phyloP scores from a whole-genome alignment of 2,113 vertebrate species.

The Gavialis gangeticus region DNA sequence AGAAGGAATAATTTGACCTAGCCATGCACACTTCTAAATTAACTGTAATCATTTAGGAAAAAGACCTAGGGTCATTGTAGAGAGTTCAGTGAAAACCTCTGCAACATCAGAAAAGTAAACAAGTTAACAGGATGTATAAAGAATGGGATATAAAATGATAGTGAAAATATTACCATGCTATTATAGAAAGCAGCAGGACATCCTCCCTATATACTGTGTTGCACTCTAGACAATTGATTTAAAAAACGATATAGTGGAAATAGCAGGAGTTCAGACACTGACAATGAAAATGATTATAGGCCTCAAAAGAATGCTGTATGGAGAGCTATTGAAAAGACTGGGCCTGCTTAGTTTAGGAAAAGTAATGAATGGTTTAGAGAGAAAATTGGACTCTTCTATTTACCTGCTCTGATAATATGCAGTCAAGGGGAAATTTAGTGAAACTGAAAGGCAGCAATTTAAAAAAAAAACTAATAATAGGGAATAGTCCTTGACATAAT shows the following conservation, averaged over 20 bases:
- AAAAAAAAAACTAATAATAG: slow-evolving; percentile 10
- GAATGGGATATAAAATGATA: slow-evolving; percentile 17
- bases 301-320: slow-evolving; percentile 63
- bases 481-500: slow-evolving; percentile 30
- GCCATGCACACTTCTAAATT: not conserved
- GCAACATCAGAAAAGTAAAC: not conserved
- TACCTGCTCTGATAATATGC: slow-evolving; percentile 49
- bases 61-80: not conserved
- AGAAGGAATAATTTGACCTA: not conserved
- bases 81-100: not conserved
- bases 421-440: slow-evolving; percentile 23
- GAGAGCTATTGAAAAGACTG: slow-evolving; percentile 66
- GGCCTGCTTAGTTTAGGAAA: slow-evolving; percentile 57
- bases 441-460: slow-evolving; percentile 45
- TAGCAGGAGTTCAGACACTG: slow-evolving; percentile 68
- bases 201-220: not conserved
- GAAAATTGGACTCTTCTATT: slow-evolving; percentile 61
- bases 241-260: slow-evolving; percentile 61
- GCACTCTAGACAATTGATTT: slow-evolving; percentile 65
- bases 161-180: not conserved
- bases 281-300: slow-evolving; percentile 74
- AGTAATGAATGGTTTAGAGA: slow-evolving; percentile 74
- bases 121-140: slow-evolving; percentile 21
- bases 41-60: slow-evolving; percentile 11
- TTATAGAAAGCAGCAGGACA: not conserved